These are phyloP conservation scores for Callithrix jacchus DNA, from an alignment of 2,113 vertebrate species.

Conservation along the genomic window DNA sequence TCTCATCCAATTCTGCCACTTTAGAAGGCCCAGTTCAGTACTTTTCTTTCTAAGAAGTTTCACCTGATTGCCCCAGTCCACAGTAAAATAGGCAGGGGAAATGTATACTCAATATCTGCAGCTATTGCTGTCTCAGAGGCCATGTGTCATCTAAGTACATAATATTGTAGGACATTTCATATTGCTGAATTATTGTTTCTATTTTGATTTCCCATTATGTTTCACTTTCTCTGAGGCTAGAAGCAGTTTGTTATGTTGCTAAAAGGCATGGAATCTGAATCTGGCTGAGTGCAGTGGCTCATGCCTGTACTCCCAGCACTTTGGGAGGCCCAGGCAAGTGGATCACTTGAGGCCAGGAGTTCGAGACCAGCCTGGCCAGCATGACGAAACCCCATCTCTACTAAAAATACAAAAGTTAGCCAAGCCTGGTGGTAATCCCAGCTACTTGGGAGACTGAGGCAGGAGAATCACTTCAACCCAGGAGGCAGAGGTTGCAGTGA, in stretches of 20 bases:
- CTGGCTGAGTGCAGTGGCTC: not conserved
- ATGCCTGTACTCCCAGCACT: too few relatives aligned
- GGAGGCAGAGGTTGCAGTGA: too few relatives aligned
- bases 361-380: too few relatives aligned
- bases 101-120: not conserved
- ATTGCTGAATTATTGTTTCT: not conserved
- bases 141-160: accelerated
- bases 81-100: not conserved
- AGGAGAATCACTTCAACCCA: too few relatives aligned
- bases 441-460: too few relatives aligned
- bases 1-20: not conserved
- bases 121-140: not conserved
- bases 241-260: not conserved
- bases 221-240: not conserved
- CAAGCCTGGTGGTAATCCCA: too few relatives aligned
- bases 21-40: not conserved
- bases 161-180: too few relatives aligned
- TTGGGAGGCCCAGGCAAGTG: too few relatives aligned
- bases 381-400: too few relatives aligned
- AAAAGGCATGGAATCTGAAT: not conserved
- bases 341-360: too few relatives aligned
- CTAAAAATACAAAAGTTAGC: too few relatives aligned
- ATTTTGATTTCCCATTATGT: not conserved
- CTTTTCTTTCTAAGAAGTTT: not conserved
- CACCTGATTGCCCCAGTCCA: not conserved